phyloP scores from a whole-genome alignment of 1,140 invertebrate species.

The Sarcophaga bullata region DNA sequence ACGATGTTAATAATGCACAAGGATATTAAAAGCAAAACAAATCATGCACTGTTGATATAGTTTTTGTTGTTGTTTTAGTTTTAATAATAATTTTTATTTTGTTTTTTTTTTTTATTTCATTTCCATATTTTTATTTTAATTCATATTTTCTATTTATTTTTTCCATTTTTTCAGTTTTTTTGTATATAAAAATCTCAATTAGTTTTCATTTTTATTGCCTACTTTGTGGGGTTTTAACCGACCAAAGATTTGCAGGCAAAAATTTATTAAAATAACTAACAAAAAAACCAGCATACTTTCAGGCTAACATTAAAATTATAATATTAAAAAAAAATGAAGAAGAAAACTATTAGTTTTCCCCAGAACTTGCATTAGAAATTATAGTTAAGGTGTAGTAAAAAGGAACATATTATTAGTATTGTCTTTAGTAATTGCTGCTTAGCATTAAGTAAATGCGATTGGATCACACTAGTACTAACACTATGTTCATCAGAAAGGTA shows the following conservation, averaged over 20 bases:
- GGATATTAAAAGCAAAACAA: constrained; percentile 3
- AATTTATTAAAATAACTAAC: background rate
- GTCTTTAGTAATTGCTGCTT: no score
- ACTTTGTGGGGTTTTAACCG: background rate
- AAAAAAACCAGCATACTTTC: background rate
- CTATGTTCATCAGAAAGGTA: no score
- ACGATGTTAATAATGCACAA: background rate
- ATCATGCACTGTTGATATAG: background rate
- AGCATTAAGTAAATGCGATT: no score
- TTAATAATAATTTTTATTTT: background rate
- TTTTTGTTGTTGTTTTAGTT: background rate
- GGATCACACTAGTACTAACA: no score
- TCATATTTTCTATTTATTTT: background rate
- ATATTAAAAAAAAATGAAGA: background rate
- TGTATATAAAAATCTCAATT: constrained; percentile 1
- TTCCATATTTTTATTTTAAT: background rate
- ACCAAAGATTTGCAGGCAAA: background rate
- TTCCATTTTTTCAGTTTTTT: background rate
- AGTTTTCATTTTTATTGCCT: constrained; percentile 1
- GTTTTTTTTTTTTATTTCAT: background rate
- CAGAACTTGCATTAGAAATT: no score
- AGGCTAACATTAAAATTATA: constrained; percentile 12
- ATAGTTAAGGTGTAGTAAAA: no score
- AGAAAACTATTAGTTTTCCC: background rate
- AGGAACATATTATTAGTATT: no score